Conservation (phyloP, 2,797 vertebrate genomes). For the Champsocephalus esox region DNA sequence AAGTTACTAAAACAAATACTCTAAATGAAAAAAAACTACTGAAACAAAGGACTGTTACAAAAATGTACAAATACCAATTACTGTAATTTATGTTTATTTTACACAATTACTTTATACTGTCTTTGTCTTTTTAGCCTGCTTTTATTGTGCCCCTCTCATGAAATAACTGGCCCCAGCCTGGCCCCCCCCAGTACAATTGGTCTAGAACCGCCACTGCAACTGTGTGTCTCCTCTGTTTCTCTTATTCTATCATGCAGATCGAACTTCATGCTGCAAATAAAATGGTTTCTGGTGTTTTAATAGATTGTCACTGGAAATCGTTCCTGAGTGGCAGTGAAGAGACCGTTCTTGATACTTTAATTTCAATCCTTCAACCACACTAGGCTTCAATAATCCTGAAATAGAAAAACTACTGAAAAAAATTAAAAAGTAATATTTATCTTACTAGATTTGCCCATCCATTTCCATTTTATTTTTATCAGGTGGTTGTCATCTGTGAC, state of each 20-base stretch:
- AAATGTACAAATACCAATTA: no score
- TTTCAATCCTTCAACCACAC: slow-evolving; percentile 16
- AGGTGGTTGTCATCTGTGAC: slow-evolving; percentile 35
- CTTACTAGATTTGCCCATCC: slow-evolving; percentile 10
- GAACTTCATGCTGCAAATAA: slow-evolving; percentile 19
- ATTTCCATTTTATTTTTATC: slow-evolving; percentile 29
- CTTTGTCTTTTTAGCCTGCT: no score
- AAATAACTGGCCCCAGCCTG: no score
- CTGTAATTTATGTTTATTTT: no score
- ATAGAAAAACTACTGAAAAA: neutral
- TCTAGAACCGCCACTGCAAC: no score
- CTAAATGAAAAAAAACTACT: no score
- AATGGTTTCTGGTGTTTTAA: slow-evolving; percentile 45
- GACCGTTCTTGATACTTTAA: slow-evolving; percentile 24
- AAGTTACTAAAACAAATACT: no score
- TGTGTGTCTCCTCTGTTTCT: slow-evolving; percentile 4
- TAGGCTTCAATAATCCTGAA: slow-evolving; percentile 4
- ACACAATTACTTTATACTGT: no score
- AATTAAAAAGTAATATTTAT: slow-evolving; percentile 20
- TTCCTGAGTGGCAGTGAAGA: slow-evolving; percentile 17
- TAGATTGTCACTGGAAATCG: slow-evolving; percentile 38
- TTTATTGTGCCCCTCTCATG: no score
- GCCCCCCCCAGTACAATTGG: no score
- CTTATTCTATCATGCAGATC: slow-evolving; percentile 14
- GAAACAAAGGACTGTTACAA: no score